phyloP scores from a whole-genome alignment of 2,888 invertebrate genomes.

The Esperia sulphurella region DNA sequence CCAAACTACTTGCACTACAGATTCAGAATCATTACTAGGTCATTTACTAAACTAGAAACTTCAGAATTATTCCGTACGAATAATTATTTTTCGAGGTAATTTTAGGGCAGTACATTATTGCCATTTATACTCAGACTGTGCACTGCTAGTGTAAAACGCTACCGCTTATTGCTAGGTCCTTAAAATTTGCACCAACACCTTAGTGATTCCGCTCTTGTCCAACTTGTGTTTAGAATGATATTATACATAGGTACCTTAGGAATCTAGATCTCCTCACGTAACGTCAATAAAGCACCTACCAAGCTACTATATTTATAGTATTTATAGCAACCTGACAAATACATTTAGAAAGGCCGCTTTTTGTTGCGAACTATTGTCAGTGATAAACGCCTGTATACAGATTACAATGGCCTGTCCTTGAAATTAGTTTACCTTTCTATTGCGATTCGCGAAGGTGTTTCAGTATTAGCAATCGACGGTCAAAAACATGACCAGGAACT shows the following conservation, averaged over 20 bases:
- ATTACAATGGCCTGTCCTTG: slow-evolving; percentile 24
- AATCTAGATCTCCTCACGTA: slow-evolving; percentile 37
- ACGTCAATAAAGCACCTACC: slow-evolving; percentile 4
- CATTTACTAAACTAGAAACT: too few species aligned
- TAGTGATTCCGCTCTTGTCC: slow-evolving; percentile 61
- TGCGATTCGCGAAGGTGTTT: slow-evolving; percentile 15
- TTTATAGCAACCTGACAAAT: neutral
- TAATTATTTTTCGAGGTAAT: too few species aligned
- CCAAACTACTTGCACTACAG: too few species aligned
- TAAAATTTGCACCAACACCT: slow-evolving; percentile 25
- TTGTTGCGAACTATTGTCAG: slow-evolving; percentile 8
- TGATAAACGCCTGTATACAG: slow-evolving; percentile 7
- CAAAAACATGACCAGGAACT: slow-evolving; percentile 34
- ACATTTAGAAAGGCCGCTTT: slow-evolving; percentile 13
- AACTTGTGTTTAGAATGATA: slow-evolving; percentile 54
- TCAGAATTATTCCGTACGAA: too few species aligned
- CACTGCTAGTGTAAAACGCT: neutral
- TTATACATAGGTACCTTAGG: slow-evolving; percentile 47
- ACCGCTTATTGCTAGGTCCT: slow-evolving; percentile 22
- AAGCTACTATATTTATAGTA: neutral
- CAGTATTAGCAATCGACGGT: slow-evolving; percentile 13
- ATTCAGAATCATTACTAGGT: too few species aligned
- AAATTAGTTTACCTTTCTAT: slow-evolving; percentile 22
- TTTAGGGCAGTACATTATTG: too few species aligned
- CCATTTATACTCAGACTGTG: too few species aligned